phyloP scores from a whole-genome alignment of 2,113 vertebrate genomes.

The Podocnemis expansa region DNA sequence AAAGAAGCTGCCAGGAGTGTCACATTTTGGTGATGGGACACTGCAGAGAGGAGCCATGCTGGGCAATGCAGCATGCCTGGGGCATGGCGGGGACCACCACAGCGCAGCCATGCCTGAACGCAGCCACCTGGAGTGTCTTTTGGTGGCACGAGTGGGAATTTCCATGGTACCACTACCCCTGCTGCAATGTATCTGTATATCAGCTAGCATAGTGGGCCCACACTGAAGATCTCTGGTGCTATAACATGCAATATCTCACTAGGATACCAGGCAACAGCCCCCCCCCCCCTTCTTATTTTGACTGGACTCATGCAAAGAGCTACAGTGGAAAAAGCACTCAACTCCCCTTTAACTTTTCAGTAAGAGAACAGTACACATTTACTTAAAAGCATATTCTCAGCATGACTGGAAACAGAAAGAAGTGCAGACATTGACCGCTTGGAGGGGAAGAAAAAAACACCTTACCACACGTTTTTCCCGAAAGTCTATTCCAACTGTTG shows the following conservation, averaged over 20 bases:
- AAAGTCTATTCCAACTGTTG: constrained; percentile 96
- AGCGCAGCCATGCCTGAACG: too few species aligned
- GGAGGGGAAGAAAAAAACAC: too few species aligned
- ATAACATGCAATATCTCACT: background rate
- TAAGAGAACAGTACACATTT: background rate
- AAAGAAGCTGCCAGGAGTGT: too few species aligned
- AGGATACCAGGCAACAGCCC: background rate
- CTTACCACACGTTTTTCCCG: constrained; percentile 98
- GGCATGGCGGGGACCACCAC: too few species aligned
- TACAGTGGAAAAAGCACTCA: background rate
- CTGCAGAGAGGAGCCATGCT: too few species aligned
- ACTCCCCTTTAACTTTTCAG: background rate
- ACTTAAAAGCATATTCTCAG: too few species aligned
- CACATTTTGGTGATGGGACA: too few species aligned
- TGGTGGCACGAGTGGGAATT: too few species aligned
- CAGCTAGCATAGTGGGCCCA: background rate
- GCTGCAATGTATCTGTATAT: background rate
- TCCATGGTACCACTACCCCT: too few species aligned
- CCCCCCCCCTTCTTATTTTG: background rate
- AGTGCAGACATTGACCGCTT: fast-evolving
- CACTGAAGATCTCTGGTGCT: background rate
- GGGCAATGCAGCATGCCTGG: too few species aligned
- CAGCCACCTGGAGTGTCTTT: too few species aligned
- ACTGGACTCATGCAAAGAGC: background rate
- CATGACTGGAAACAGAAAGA: background rate